Base-by-base conservation (phyloP, 1,140 invertebrate species). In the Micrasema minimum region DNA sequence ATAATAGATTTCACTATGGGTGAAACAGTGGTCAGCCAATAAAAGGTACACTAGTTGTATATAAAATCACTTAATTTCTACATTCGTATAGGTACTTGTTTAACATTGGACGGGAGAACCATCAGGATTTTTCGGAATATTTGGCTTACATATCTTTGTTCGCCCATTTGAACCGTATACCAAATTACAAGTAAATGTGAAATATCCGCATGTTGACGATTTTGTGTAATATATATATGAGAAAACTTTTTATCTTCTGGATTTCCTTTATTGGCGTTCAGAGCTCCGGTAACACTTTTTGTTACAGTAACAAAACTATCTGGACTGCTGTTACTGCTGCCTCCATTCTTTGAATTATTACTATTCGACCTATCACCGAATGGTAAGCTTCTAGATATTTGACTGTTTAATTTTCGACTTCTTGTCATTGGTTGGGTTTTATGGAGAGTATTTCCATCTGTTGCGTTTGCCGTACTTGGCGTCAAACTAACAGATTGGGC, bases 201-300 rank as follows among this genome's bases (percentile, higher is more conserved):
- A 93, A 76, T 93, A 93, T 31, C 93, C 93, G 79, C 92, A 94
- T 0, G 90, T 93, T 2, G 92, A 93, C 12, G 91, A 92, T 78
- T 94, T 93, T 0, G 91, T 93, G 69, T 93, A 94, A 80, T 93
- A 93, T 16, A n/a, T n/a, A 92, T 90, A 69, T 90, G 89, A n/a
- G 89, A 86, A 77, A 87, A 86, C 79, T 90, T 88, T 78, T 89
- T 90, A 55, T 87, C 84, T 48, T 89, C 88, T 69, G 82, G 77
- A 72, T 85, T 86, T 59, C 80, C 84, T 71, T 87, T 86, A 57
- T 89, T 87, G 14, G 77, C 75, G 50, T 83, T 82, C 53, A 90
- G 82, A 72, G 88, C 89, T 12, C 92, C 90, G 3, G 91, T 90
- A 37, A 93, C 88, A 14, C 91, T 92, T 77, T 92, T 93, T 1